phyloP scores from a whole-genome alignment of 2,888 invertebrate species.

The Hypselothyrea guttata region DNA sequence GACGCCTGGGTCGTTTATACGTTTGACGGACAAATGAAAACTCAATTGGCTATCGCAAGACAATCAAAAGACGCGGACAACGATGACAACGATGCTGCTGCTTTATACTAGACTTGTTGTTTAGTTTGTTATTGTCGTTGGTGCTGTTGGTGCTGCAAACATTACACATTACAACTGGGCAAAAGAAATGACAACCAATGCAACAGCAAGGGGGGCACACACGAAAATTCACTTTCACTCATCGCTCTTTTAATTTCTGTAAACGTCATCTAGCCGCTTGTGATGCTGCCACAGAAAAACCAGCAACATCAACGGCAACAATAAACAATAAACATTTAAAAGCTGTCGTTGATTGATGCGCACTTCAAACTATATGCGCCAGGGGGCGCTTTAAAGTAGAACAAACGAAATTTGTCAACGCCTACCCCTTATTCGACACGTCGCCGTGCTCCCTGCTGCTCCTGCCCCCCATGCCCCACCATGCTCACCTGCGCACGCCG shows the following conservation, averaged over 20 bases:
- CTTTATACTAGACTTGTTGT: constrained; percentile 25
- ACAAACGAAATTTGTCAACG: constrained; percentile 65
- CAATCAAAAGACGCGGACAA: constrained; percentile 64
- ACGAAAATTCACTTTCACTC: constrained; percentile 75
- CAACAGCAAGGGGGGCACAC: constrained; percentile 28
- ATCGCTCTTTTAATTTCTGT: constrained; percentile 70
- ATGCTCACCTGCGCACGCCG: background rate
- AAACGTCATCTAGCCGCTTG: constrained; percentile 69
- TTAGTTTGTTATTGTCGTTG: constrained; percentile 21
- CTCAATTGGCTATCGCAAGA: constrained; percentile 76
- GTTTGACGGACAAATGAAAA: constrained; percentile 73
- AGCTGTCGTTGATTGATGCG: constrained; percentile 67
- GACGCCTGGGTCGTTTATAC: constrained; percentile 53
- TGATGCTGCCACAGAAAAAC: constrained; percentile 32
- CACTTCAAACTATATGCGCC: constrained; percentile 18
- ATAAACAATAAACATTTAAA: constrained; percentile 48
- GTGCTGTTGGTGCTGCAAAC: constrained; percentile 51
- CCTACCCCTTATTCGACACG: constrained; percentile 22
- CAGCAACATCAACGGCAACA: constrained; percentile 29
- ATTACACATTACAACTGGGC: constrained; percentile 67
- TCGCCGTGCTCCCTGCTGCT: too few relatives aligned
- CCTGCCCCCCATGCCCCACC: constrained; percentile 1
- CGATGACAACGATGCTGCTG: constrained; percentile 41
- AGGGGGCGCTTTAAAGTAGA: constrained; percentile 64
- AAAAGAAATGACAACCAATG: constrained; percentile 62